Evolutionary conservation across 2,888 invertebrate genomes (phyloP), one percentile per base, ranked within the genome.

Genomic region (Ariolimax columbianus): DNA sequence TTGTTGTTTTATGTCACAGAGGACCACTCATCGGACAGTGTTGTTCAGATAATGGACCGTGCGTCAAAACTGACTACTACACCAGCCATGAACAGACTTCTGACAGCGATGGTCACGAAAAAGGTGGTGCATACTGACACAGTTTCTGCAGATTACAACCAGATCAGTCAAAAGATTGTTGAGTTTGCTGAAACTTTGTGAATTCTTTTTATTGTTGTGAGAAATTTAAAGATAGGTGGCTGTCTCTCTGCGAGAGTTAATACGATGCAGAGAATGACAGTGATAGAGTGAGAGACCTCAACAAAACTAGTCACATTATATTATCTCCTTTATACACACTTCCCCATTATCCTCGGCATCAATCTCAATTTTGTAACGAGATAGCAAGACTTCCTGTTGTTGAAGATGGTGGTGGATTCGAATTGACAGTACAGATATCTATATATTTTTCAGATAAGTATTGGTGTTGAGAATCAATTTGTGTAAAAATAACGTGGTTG

Each of bases 51-150:
- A 68, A 84, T 88, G 23, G 73, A 84, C 11, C n/a, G 47, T 36
- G 84, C 88, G 0, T 72, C 79, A 14, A 36, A n/a, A 4, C 33
- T 87, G 72, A 75, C 82, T 6, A 38, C 72, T 0, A 47, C 23
- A 19, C 88, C 88, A 17, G 23, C 33, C 4, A 84, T 85, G 83
- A 86, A 88, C 72, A 70, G 47, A 33, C 59, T 77, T n/a, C 83
- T 88, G 66, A 40, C 63, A 17, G 73, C 78, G n/a, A 88, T 88
- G 85, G 85, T 72, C 23, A 59, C 59, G n/a, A 88, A 87, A 40
- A 87, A 77, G 23, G 82, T 84, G 17, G 66, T 83, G 9, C 88
- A 88, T 66, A 77, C 23, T 23, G 86, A 86, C 17, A 72, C 72
- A 23, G 66, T 84, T 23, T 80, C 82, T 17, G 79, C 86, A 30